Base-by-base conservation (phyloP, 37 sponge, comb jelly and placozoan species). In the Petrosia ficiformis region DNA sequence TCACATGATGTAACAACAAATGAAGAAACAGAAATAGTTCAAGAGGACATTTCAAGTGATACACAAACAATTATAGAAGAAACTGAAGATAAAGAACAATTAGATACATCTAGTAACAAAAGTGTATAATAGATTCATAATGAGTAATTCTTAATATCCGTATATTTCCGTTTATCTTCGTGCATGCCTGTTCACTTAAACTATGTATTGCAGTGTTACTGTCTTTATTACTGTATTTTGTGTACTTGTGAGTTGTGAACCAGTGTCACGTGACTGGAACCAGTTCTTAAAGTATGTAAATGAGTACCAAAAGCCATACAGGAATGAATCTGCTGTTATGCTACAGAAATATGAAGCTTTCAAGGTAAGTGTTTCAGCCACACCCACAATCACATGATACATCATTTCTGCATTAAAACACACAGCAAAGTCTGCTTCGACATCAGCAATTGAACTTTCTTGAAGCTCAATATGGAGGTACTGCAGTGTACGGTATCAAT, bases 401-500 rank as follows among this genome's bases (percentile, higher is more conserved):
- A 4, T 71, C 24, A 38, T 33, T 25, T 34, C 2, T 56, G 32
- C n/a, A 33, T n/a, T n/a, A n/a, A n/a, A n/a, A 6, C 35, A 11
- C 19, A 3, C 44, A 85, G 86, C 74, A 77, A 57, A 90, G 91
- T 68, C 79, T 90, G 2, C 29, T 33, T 16, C 67, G 86, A 4
- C 91, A 90, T 0, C 32, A 78, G 30, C 10, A 35, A 21, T 48
- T 90, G 66, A 90, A 90, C 59, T n/a, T n/a, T 4, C 56, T 72
- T 42, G 90, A 89, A 42, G 29, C 52, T 22, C 3, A 59, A 33
- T 28, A 64, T 42, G 67, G 72, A 25, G 91, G 86, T 26, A 58
- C 63, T 30, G 87, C 92, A 1, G 56, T 71, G 29, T 94, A 82
- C 66, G 94, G 94, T 16, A 77, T 94, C 19, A 94, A 90, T 67